Conservation (phyloP, 2,797 vertebrate species). For the Prionace glauca region DNA sequence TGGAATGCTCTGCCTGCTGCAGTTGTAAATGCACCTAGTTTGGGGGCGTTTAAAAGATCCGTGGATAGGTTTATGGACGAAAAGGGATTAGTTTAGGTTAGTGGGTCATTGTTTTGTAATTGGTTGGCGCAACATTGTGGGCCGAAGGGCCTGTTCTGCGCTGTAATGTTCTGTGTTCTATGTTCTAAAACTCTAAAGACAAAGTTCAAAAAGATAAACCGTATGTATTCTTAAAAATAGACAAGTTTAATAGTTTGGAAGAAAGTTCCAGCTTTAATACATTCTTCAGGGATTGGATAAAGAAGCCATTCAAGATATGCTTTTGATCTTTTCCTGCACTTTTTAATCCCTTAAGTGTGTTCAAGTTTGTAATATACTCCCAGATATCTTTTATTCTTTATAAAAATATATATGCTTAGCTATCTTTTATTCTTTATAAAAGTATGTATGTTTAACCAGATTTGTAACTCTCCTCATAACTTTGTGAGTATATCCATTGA, state of each 20-base stretch:
- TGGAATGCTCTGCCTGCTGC: no score
- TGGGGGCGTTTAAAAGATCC: no score
- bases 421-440: background rate
- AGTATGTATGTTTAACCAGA: background rate
- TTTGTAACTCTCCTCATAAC: background rate
- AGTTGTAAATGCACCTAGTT: no score
- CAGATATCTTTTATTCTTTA: background rate
- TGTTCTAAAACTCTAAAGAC: background rate
- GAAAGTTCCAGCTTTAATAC: background rate
- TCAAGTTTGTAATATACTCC: conserved; percentile 13
- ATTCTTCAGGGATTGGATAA: background rate
- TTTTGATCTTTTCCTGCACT: background rate
- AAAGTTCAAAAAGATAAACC: conserved; percentile 8
- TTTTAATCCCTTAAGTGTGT: conserved; percentile 4
- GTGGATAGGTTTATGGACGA: no score
- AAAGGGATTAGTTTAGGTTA: no score
- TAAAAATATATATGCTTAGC: background rate
- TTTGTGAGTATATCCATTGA: background rate
- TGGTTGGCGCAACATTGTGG: no score
- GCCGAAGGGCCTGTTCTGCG: no score
- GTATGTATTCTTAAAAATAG: background rate
- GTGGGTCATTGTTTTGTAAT: no score
- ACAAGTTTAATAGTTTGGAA: background rate
- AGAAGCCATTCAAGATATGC: background rate
- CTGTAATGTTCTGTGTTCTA: no score